Conservation (phyloP, 2,113 vertebrate species). For the Scophthalmus maximus region DNA sequence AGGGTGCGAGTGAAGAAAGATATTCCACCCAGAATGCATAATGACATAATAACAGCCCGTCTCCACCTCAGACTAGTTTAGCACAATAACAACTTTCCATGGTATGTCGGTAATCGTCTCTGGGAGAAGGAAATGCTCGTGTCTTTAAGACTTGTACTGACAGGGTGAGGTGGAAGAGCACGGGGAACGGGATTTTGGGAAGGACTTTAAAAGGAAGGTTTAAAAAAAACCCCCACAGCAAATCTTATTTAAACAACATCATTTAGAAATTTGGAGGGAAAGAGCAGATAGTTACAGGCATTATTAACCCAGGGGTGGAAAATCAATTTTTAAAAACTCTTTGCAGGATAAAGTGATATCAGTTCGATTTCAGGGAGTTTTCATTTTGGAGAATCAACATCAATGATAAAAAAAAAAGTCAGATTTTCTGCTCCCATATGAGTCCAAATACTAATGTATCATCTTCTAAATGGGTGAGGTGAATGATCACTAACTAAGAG, state of each 20-base stretch:
- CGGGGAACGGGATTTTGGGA: background rate
- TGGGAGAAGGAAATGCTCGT: slow-evolving; percentile 28
- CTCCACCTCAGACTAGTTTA: slow-evolving; percentile 62
- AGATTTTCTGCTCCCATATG: too few relatives aligned
- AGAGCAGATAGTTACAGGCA: background rate
- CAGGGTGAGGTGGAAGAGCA: slow-evolving; percentile 7
- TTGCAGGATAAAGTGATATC: background rate
- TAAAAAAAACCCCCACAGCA: background rate
- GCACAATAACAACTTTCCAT: slow-evolving; percentile 63
- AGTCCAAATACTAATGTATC: background rate
- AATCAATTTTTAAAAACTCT: slow-evolving; percentile 6
- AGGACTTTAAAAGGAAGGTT: background rate
- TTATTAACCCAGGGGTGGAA: background rate
- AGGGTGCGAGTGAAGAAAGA: slow-evolving; percentile 35
- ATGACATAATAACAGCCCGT: slow-evolving; percentile 66
- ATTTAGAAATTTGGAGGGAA: background rate
- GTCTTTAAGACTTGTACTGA: slow-evolving; percentile 37
- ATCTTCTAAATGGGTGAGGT: background rate
- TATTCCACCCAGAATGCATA: slow-evolving; percentile 61
- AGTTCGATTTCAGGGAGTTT: background rate
- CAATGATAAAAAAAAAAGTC: background rate
- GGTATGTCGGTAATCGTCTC: slow-evolving; percentile 39
- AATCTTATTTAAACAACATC: background rate
- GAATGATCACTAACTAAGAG: background rate
- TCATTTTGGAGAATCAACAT: background rate